These are phyloP conservation scores for Aelia acuminata DNA, from an alignment of 2,888 invertebrate species.

Conservation along the genomic window DNA sequence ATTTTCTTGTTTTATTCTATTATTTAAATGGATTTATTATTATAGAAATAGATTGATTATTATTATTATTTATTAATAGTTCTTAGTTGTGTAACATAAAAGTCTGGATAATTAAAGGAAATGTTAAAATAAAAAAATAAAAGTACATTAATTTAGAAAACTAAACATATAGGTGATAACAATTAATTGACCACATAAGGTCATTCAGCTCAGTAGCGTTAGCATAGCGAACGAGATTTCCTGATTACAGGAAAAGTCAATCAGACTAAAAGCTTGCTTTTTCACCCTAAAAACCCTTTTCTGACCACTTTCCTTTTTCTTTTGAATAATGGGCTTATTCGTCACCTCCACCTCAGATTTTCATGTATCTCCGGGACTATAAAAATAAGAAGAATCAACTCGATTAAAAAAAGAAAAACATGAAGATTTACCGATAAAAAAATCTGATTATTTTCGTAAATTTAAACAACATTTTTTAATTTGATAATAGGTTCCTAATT, in stretches of 20 bases:
- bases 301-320: not conserved
- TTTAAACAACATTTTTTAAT: too few relatives aligned
- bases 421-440: too few relatives aligned
- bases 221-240: not conserved
- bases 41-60: too few relatives aligned
- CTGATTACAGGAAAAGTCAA: constrained; percentile 2
- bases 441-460: too few relatives aligned
- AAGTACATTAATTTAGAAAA: too few relatives aligned
- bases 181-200: not conserved
- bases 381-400: not conserved
- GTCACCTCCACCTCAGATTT: not conserved
- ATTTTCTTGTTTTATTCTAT: too few relatives aligned
- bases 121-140: too few relatives aligned
- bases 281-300: constrained; percentile 4
- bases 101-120: too few relatives aligned
- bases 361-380: not conserved
- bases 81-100: too few relatives aligned
- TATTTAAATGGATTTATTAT: too few relatives aligned
- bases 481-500: too few relatives aligned
- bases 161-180: not conserved
- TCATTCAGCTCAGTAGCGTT: not conserved
- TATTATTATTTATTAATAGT: too few relatives aligned
- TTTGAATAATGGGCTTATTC: not conserved
- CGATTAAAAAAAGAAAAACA: not conserved
- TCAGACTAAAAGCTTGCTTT: constrained; percentile 16